Conservation (phyloP, 2,888 invertebrate genomes). For the Thera britannica region DNA sequence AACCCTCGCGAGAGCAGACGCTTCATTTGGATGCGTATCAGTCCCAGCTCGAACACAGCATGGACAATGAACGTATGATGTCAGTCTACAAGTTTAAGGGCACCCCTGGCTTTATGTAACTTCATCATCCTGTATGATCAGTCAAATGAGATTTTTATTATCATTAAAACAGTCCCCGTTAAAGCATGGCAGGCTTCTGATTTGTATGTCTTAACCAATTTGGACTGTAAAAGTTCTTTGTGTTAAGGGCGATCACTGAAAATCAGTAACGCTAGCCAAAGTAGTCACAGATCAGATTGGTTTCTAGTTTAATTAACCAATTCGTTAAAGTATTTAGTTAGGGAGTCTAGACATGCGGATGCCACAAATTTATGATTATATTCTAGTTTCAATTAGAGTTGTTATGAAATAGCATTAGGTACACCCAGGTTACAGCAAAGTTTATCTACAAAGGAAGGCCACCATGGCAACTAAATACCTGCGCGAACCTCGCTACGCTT, state of each 20-base stretch:
- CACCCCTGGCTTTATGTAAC: conserved; percentile 31
- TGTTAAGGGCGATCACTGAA: background rate
- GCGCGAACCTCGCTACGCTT: conserved; percentile 62
- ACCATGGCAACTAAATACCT: conserved; percentile 61
- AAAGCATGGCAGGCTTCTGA: background rate
- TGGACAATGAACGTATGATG: conserved; percentile 54
- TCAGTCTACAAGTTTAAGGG: conserved; percentile 50
- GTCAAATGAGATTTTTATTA: background rate
- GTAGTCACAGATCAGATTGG: background rate
- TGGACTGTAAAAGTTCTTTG: background rate
- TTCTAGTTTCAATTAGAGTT: background rate
- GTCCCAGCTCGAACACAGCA: conserved; percentile 41
- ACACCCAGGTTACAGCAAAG: background rate
- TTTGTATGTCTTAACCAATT: background rate
- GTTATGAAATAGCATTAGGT: background rate
- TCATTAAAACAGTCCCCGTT: background rate
- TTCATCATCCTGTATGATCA: background rate
- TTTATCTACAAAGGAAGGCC: background rate
- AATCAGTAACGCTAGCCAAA: background rate
- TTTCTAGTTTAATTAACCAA: conserved; percentile 5
- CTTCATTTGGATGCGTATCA: conserved; percentile 62
- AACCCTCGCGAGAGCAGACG: conserved; percentile 50
- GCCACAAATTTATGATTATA: background rate
- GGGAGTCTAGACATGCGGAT: conserved; percentile 2
- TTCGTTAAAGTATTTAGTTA: background rate